phyloP scores from a whole-genome alignment of 2,113 vertebrate species.

The Bubo scandiacus region DNA sequence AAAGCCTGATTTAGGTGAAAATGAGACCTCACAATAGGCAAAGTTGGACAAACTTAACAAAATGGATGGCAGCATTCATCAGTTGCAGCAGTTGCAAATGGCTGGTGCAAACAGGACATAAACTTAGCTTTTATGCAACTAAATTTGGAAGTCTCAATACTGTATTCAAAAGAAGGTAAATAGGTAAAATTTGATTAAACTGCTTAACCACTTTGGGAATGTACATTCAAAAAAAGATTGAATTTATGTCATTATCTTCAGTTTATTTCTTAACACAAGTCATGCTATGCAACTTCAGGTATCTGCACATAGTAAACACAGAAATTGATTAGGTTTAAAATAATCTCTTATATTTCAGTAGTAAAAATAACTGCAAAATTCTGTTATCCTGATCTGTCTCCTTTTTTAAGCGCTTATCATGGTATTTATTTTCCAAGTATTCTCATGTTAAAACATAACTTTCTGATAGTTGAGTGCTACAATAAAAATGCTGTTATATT shows the following conservation, averaged over 20 bases:
- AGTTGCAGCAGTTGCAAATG: not conserved
- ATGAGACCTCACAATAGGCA: not conserved
- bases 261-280: not conserved
- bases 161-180: not conserved
- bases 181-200: not conserved
- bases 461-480: not conserved
- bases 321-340: not conserved
- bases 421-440: not conserved
- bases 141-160: not conserved
- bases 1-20: not conserved
- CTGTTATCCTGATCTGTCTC: not conserved
- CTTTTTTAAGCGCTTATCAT: not conserved
- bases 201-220: not conserved
- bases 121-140: not conserved
- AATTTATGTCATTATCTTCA: not conserved
- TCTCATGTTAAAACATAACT: not conserved
- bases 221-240: not conserved
- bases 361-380: not conserved
- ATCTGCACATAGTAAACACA: not conserved
- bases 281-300: not conserved
- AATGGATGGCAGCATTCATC: not conserved
- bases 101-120: not conserved
- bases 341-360: not conserved
- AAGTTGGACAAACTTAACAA: not conserved
- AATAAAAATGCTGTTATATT: not conserved